phyloP scores from a whole-genome alignment of 2,113 vertebrate species.

The Brachionichthys hirsutus region DNA sequence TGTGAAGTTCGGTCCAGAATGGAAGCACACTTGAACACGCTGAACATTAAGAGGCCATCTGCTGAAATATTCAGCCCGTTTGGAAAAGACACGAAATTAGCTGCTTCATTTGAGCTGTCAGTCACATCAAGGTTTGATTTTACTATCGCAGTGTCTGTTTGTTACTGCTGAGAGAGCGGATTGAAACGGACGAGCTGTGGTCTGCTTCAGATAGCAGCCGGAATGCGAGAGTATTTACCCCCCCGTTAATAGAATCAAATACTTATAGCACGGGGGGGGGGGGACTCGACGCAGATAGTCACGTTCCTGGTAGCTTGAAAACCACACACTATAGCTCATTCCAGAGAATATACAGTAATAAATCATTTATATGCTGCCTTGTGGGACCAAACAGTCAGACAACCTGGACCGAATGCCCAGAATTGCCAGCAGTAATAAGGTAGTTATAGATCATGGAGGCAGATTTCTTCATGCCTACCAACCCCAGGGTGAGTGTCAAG shows the following conservation, averaged over 20 bases:
- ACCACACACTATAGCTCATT: slow-evolving; percentile 7
- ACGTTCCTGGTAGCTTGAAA: slow-evolving; percentile 15
- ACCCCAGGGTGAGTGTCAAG: slow-evolving; percentile 35
- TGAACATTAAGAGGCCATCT: slow-evolving; percentile 55
- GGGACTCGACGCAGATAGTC: background rate
- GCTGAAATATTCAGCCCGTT: slow-evolving; percentile 44
- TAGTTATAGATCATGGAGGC: slow-evolving; percentile 47
- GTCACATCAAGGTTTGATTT: slow-evolving; percentile 40
- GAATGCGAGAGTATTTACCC: background rate
- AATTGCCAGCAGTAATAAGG: slow-evolving; percentile 41
- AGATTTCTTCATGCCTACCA: slow-evolving; percentile 16
- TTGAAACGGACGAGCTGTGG: slow-evolving; percentile 11
- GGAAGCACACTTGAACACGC: slow-evolving; percentile 15
- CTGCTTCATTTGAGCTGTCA: slow-evolving; percentile 62
- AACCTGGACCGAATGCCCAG: slow-evolving; percentile 29
- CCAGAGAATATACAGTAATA: background rate
- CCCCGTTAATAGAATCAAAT: background rate
- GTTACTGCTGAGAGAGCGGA: slow-evolving; percentile 19
- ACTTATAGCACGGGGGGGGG: background rate
- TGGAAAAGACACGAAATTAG: slow-evolving; percentile 57
- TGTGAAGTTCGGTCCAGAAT: too few species aligned
- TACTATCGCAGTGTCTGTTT: slow-evolving; percentile 18
- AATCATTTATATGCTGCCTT: slow-evolving; percentile 10
- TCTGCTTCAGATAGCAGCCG: background rate
- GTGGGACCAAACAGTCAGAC: slow-evolving; percentile 27